Evolutionary conservation across 2,113 vertebrate species (phyloP), one percentile per base, ranked within the genome.

Genomic region (Myanophis thanlyinensis): DNA sequence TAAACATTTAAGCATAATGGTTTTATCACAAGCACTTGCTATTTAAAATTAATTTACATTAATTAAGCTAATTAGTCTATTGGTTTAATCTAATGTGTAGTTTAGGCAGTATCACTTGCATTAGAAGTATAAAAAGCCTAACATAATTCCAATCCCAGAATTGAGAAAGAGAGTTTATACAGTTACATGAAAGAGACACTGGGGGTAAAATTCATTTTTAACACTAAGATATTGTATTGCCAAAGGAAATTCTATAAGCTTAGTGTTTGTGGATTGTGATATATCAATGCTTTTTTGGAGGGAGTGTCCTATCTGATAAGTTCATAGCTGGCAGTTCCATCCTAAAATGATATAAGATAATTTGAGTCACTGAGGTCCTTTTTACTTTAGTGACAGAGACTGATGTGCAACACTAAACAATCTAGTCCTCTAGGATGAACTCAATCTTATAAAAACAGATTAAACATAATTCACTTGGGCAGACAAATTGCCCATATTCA

Each of bases 41-140:
- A 86, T 91, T 91, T 87, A 59, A 91, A 91, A 87, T 86, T 59
- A 12, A 62, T 62, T 59, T 56, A 91, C 48, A 87, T 87, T 91
- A 11, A 59, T 22, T 6, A 87, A 59, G 53, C 25, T 56, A 91
- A 6, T 56, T 91, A 59, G 53, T 30, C 44, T 35, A 5, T 44
- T 40, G 73, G 2, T 80, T 80, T 80, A 80, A 80, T 80, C 73
- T 44, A 62, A 62, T 49, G 49, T 67, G 53, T 59, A 51, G 90
- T 90, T 54, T 11, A 23, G 3, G 85, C n/a, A 12, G 5, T 80
- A 8, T 10, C 0, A 90, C 67, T 95, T 90, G 27, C 92, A 49
- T 48, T 11, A 11, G 15, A 90, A 59, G 5, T 92, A 9, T 4
- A 1, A 30, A 91, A 35, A 85, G 5, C 1, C 1, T 89, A 0